A percentile compares a stretch with the other conserved stretches of the same genome.
Evolutionary conservation across 2,797 vertebrate genomes (phyloP).

Genomic region (Odontamblyopus rebecca): DNA sequence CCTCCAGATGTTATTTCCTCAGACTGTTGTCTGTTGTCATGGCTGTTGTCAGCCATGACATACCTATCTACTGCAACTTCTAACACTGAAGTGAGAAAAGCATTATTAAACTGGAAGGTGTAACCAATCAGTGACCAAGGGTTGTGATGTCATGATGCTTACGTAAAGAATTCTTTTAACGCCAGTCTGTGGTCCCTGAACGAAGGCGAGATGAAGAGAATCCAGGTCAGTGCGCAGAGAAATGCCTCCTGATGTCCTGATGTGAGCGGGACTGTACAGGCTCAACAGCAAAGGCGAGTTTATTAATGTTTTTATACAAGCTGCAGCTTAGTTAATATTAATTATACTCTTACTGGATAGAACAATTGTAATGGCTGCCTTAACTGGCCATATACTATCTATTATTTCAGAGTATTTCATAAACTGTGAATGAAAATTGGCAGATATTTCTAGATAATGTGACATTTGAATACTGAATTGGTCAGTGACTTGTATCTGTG

Average conservation of each 20-base stretch:
- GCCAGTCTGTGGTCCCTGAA: slow-evolving; percentile 42
- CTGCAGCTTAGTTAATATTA: no score
- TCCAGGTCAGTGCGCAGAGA: slow-evolving; percentile 70
- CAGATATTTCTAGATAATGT: no score
- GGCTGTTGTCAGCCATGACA: neutral
- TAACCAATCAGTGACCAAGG: slow-evolving; percentile 8
- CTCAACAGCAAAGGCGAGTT: slow-evolving; percentile 21
- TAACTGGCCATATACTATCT: neutral
- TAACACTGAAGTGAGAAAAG: slow-evolving; percentile 1
- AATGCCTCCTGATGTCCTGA: slow-evolving; percentile 55
- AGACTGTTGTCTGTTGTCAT: slow-evolving; percentile 11
- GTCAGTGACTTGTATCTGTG: no score
- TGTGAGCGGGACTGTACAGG: slow-evolving; percentile 49
- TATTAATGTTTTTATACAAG: neutral
- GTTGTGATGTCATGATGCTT: slow-evolving; percentile 42
- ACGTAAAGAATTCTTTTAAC: slow-evolving; percentile 63
- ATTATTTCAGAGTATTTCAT: no score
- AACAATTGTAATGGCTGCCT: neutral
- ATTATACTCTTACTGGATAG: no score
- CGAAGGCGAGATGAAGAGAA: slow-evolving; percentile 57
- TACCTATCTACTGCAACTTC: neutral
- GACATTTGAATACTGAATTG: no score
- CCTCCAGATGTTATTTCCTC: slow-evolving; percentile 24
- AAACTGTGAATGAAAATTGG: no score
- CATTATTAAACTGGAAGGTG: neutral